Conservation (phyloP, 2,113 vertebrate species). For the Meleagris gallopavo region DNA sequence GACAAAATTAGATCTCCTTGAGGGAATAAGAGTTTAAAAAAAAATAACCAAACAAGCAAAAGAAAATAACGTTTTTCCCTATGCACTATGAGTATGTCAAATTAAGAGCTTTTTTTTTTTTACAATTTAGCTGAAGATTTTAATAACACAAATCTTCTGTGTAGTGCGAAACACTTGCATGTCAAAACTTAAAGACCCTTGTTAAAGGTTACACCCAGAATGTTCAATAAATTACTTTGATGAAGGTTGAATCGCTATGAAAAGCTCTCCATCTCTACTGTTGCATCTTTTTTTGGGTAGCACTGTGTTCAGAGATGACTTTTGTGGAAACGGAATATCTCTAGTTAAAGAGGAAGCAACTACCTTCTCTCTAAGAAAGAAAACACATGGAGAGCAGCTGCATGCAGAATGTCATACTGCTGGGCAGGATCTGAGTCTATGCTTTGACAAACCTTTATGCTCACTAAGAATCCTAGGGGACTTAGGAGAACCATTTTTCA, state of each 20-base stretch:
- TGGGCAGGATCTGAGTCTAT: neutral
- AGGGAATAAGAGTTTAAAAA: neutral
- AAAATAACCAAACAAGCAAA: neutral
- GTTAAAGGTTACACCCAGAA: neutral
- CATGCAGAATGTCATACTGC: rapidly evolving
- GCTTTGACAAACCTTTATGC: neutral
- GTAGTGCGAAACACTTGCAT: neutral
- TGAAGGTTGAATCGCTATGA: neutral
- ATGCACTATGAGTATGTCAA: neutral
- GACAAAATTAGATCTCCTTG: conserved; percentile 15
- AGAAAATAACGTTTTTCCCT: neutral
- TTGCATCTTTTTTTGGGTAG: neutral
- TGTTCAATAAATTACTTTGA: neutral
- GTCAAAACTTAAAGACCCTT: neutral
- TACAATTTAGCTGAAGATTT: neutral
- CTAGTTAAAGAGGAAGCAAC: neutral
- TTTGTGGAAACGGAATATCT: neutral
- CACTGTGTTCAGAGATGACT: neutral
- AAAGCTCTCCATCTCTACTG: neutral
- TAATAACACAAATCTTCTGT: neutral
- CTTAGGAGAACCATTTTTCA: neutral
- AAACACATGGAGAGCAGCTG: neutral
- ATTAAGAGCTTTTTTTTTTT: neutral
- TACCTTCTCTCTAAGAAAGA: neutral
- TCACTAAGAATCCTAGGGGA: neutral